phyloP scores from a whole-genome alignment of 2,888 invertebrate genomes.

The Drosophila paramelanica region DNA sequence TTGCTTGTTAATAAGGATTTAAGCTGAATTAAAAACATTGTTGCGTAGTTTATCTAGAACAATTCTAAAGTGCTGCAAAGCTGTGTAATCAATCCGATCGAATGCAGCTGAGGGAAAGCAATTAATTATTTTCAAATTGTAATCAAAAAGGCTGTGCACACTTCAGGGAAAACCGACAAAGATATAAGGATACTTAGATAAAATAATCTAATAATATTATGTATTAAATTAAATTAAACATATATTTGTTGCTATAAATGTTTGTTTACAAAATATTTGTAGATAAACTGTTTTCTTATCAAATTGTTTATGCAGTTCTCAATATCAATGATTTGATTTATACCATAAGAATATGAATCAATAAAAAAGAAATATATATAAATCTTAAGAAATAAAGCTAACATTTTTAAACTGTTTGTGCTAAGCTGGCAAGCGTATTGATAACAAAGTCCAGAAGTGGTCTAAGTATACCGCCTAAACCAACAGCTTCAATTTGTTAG shows the following conservation, averaged over 20 bases:
- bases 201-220: no score
- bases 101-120: not conserved
- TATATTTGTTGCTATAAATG: no score
- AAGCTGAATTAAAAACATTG: no score
- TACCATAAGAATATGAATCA: not conserved
- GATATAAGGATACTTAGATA: not conserved
- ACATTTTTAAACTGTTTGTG: conserved; percentile 17
- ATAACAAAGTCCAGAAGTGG: conserved; percentile 22
- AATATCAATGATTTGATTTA: no score
- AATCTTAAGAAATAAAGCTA: conserved; percentile 14
- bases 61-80: not conserved
- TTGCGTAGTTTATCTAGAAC: not conserved
- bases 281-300: no score
- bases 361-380: not conserved
- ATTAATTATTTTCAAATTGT: not conserved
- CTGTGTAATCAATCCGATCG: not conserved
- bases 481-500: conserved; percentile 26
- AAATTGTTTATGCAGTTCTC: not conserved
- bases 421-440: conserved; percentile 20
- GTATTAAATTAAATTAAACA: no score
- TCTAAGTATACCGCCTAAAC: conserved; percentile 27
- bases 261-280: no score
- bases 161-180: not conserved
- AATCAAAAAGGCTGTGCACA: not conserved
- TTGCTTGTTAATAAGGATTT: no score